These are phyloP conservation scores for Peribatodes rhomboidaria DNA, from an alignment of 2,888 invertebrate species.

Conservation along the genomic window DNA sequence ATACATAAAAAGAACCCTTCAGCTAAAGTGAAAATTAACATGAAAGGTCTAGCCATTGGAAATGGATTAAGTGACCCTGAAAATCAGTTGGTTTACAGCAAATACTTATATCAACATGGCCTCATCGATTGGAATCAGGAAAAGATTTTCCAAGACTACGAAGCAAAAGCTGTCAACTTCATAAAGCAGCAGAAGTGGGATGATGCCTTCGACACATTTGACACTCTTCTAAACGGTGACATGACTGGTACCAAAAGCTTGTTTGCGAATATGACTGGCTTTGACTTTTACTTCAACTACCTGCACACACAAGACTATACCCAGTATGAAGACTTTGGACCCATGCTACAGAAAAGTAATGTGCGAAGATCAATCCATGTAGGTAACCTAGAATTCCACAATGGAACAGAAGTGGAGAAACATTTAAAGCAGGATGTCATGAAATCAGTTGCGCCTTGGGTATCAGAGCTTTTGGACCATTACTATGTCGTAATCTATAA, in stretches of 20 bases:
- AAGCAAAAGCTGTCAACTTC: conserved; percentile 84
- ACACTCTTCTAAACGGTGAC: conserved; percentile 90
- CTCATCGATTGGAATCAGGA: conserved; percentile 89
- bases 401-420: conserved; percentile 88
- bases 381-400: conserved; percentile 91
- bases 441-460: conserved; percentile 92
- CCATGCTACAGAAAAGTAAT: conserved; percentile 87
- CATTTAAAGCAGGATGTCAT: conserved; percentile 92
- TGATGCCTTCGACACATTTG: conserved; percentile 91
- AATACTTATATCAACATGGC: conserved; percentile 93
- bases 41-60: conserved; percentile 91
- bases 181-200: conserved; percentile 89
- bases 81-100: conserved; percentile 91
- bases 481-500: conserved; percentile 94
- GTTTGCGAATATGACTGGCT: conserved; percentile 92
- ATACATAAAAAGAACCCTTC: conserved; percentile 89
- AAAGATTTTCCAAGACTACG: conserved; percentile 86
- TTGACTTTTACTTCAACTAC: conserved; percentile 91
- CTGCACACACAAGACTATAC: conserved; percentile 87
- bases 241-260: conserved; percentile 86
- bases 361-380: conserved; percentile 94
- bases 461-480: conserved; percentile 89
- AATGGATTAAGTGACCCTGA: conserved; percentile 93
- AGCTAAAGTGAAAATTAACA: conserved; percentile 89
- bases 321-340: conserved; percentile 82